Base-by-base conservation (phyloP, 2,888 invertebrate species). In the Scaptomyza caliginosa region DNA sequence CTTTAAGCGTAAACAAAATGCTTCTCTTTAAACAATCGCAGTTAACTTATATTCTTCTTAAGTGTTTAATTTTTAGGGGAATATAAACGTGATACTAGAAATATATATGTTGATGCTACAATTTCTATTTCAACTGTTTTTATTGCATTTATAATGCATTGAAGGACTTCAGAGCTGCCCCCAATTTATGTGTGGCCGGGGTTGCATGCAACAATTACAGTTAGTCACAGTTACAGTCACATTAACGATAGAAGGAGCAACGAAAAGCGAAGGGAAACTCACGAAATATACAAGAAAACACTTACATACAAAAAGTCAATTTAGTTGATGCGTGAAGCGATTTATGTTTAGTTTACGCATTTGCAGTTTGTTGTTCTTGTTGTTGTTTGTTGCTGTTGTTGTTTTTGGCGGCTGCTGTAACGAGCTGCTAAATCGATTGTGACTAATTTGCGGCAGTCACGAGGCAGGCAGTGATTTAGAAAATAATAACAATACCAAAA, bases 351-450 rank as follows among this genome's bases (percentile, higher is more conserved):
- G 72, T 73, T 73, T 42, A 65, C 72, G 75, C 56, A 73, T 73
- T 74, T 75, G 49, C 62, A 62, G 45, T 49, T 34, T 34, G 46
- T 56, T 54, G 30, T 26, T 65, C 60, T 67, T 58, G 49, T 42
- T 54, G 32, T 59, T 59, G 48, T 39, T 65, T 40, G 39, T 46
- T 60, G 48, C 34, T 39, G 36, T 60, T 50, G 50, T 57, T 60
- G 51, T 54, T 71, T 65, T 86, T 77, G 77, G 69, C 72, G 82
- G 81, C 70, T 66, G 66, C 55, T 70, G 62, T 65, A 80, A 80
- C 80, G 86, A 80, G 80, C 83, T 82, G 88, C 68, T 56, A 86
- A 88, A 88, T 85, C 88, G 86, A 69, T 86, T 86, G 84, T 88
- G 70, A 86, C 88, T 85, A 85, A 85, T 88, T 80, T 80, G 86